A percentile compares a stretch with the other conserved stretches of the same genome.
These are phyloP conservation scores for Mythimna impura DNA, from an alignment of 2,888 invertebrate genomes.

Conservation along the genomic window DNA sequence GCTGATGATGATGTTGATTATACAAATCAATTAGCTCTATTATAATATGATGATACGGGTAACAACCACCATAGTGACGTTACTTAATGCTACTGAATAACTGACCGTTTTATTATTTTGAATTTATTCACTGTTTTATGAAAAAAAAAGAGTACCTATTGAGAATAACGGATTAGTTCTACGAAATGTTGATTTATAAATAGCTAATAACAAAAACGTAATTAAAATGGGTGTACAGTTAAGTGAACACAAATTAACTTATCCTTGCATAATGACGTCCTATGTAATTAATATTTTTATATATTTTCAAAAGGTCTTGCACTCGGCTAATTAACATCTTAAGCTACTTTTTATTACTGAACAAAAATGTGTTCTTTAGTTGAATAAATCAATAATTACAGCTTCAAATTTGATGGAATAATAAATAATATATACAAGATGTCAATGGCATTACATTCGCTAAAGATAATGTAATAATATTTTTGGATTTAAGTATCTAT, in stretches of 20 bases:
- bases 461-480: conserved; percentile 4
- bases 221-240: conserved; percentile 25
- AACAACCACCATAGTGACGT: background rate
- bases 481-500: conserved; percentile 16
- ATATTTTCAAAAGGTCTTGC: conserved; percentile 31
- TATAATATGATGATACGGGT: background rate
- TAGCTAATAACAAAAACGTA: conserved; percentile 37
- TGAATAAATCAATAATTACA: background rate
- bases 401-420: background rate
- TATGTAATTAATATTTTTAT: conserved; percentile 30
- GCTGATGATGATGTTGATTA: background rate
- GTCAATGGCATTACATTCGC: background rate
- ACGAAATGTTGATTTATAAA: conserved; percentile 16
- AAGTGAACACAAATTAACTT: conserved; percentile 46
- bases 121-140: background rate
- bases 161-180: background rate
- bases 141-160: conserved; percentile 1
- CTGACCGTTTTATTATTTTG: background rate
- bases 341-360: background rate
- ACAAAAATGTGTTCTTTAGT: background rate
- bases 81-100: background rate
- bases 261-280: conserved; percentile 44
- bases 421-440: background rate
- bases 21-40: background rate
- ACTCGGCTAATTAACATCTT: conserved; percentile 2